Base-by-base conservation (phyloP, 2,888 invertebrate species). In the Ormia ochracea region DNA sequence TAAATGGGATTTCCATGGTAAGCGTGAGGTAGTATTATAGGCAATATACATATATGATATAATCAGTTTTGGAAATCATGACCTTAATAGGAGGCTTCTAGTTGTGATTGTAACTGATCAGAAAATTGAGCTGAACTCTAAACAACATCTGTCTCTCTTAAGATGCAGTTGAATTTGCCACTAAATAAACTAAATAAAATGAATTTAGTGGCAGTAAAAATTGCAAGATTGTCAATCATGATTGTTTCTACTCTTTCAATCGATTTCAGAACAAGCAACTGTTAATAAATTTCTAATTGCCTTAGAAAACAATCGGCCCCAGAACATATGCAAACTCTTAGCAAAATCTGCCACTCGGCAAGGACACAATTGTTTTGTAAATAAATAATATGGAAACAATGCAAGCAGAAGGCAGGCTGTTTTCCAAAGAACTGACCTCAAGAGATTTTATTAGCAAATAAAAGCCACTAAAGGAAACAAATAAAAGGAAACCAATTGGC, bases 281-380 rank as follows among this genome's bases (percentile, higher is more conserved):
- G 61, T 76, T 76, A 63, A 76, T 54, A 58, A 48, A 77, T 70
- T 56, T 77, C 69, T 50, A 63, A 65, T 69, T 61, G 45, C 68
- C 14, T 38, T 14, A 17, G 10, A 45, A 72, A 43, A 63, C 28
- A 54, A 50, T 48, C 9, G 26, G 43, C 12, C 2, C 2, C 12
- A 54, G 19, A 48, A 38, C 56, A 38, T 23, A 56, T 50, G 48
- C 48, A 50, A 19, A 59, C 12, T 17, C 5, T 12, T n/a, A 41
- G 50, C 19, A 4, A 17, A 48, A 31, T 33, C 23, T 41, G 58
- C 26, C 50, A 59, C 41, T 72, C 21, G 19, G 38, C 66, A 61
- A 80, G 79, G 70, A 70, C 38, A 21, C 38, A 14, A 66, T 61
- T 75, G 61, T 80, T 66, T 66, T 66, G 54, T 48, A 59, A 75